Evolutionary conservation across 2,888 invertebrate genomes (phyloP).

Genomic region (Zeuzera pyrina): DNA sequence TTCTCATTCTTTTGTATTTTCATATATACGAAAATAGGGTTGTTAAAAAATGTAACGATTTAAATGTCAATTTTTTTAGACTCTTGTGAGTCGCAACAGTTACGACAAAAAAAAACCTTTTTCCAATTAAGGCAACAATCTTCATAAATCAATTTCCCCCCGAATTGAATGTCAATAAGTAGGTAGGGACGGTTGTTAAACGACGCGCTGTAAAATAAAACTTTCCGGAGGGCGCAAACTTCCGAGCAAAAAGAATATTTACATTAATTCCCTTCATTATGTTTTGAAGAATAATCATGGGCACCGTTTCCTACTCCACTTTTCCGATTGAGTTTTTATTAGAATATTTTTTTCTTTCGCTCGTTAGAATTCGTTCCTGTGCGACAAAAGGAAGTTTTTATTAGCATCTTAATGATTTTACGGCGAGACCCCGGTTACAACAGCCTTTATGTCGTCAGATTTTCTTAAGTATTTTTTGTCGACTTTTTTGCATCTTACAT

Average conservation of each 20-base stretch:
- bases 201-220: constrained; percentile 71
- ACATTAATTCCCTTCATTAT: constrained; percentile 75
- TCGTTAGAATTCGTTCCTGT: constrained; percentile 59
- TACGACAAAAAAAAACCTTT: constrained; percentile 40
- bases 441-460: constrained; percentile 74
- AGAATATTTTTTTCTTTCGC: constrained; percentile 70
- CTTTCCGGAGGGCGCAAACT: constrained; percentile 70
- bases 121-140: constrained; percentile 69
- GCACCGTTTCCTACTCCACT: constrained; percentile 60
- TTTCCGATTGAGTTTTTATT: constrained; percentile 72
- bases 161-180: constrained; percentile 74
- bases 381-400: constrained; percentile 74
- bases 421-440: constrained; percentile 72
- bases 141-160: constrained; percentile 73
- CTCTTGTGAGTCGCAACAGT: too few relatives aligned
- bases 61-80: too few relatives aligned
- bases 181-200: constrained; percentile 71
- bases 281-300: constrained; percentile 75
- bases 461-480: constrained; percentile 72
- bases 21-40: too few relatives aligned
- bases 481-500: constrained; percentile 73
- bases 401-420: constrained; percentile 76
- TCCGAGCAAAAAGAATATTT: constrained; percentile 71
- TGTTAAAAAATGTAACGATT: too few relatives aligned
- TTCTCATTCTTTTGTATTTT: too few relatives aligned